Conservation (phyloP, 2,797 vertebrate species). For the Ceryle rudis region DNA sequence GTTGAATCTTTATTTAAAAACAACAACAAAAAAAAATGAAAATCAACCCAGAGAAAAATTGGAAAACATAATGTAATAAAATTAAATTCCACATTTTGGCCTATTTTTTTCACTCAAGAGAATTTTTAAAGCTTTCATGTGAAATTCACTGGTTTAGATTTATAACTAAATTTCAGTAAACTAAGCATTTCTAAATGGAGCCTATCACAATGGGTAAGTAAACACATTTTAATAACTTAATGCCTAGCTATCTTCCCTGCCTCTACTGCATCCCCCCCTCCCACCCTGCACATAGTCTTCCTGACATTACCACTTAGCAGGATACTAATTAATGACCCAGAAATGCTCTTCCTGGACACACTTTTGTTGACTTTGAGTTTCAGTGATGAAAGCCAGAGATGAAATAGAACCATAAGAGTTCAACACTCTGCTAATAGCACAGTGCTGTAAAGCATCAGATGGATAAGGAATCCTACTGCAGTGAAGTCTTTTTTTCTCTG, state of each 20-base stretch:
- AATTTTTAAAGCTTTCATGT: neutral
- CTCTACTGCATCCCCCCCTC: neutral
- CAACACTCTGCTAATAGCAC: neutral
- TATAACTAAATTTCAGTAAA: neutral
- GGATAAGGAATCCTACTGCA: neutral
- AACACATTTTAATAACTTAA: neutral
- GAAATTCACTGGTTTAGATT: neutral
- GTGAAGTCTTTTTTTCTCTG: neutral
- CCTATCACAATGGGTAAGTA: neutral
- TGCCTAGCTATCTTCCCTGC: neutral
- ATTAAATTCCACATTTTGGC: neutral
- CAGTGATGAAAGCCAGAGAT: neutral
- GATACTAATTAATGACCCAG: neutral
- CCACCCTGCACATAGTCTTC: accelerated
- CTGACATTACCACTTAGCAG: neutral
- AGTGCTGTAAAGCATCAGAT: neutral
- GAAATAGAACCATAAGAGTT: neutral
- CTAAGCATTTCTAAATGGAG: neutral
- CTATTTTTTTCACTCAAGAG: neutral
- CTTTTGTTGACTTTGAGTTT: neutral
- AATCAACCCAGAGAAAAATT: neutral
- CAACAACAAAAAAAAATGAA: neutral
- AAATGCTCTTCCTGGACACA: neutral
- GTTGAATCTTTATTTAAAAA: neutral
- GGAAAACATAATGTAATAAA: neutral